Evolutionary conservation across 2,888 invertebrate species (phyloP).

Genomic region (Oscheius sp.): DNA sequence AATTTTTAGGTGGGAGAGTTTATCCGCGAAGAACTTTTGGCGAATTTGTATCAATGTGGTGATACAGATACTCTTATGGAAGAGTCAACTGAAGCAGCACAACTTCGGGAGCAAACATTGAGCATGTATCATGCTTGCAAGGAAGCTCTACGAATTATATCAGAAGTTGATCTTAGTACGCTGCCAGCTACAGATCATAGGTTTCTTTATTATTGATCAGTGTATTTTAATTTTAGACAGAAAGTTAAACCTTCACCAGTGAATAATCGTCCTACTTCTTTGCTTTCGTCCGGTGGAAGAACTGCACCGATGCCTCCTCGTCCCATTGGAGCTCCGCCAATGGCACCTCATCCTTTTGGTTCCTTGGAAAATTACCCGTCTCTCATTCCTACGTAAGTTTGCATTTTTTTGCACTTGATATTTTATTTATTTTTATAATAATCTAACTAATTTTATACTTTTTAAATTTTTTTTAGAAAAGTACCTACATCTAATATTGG

Average conservation of each 20-base stretch:
- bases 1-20: slow-evolving; percentile 83
- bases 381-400: slow-evolving; percentile 62
- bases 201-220: not conserved
- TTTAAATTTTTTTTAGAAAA: not conserved
- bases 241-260: slow-evolving; percentile 54
- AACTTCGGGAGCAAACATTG: slow-evolving; percentile 95
- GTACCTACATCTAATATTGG: slow-evolving; percentile 46
- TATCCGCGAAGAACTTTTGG: slow-evolving; percentile 93
- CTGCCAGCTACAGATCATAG: slow-evolving; percentile 73
- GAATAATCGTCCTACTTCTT: slow-evolving; percentile 74
- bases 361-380: slow-evolving; percentile 55
- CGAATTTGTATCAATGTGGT: slow-evolving; percentile 93
- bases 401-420: slow-evolving; percentile 6
- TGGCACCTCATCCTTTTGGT: no score
- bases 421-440: slow-evolving; percentile 19
- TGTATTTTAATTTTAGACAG: not conserved
- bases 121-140: slow-evolving; percentile 99
- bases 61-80: slow-evolving; percentile 95
- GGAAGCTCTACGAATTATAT: slow-evolving; percentile 94
- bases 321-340: slow-evolving; percentile 32
- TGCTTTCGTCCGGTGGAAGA: slow-evolving; percentile 43
- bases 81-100: slow-evolving; percentile 94
- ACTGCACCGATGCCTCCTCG: slow-evolving; percentile 54
- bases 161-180: slow-evolving; percentile 93
- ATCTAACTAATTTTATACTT: slow-evolving; percentile 42